Percentiles rank a stretch among this genome's conserved stretches.
Conservation (phyloP, 2,797 vertebrate genomes). For the Hozukius guyotensis region DNA sequence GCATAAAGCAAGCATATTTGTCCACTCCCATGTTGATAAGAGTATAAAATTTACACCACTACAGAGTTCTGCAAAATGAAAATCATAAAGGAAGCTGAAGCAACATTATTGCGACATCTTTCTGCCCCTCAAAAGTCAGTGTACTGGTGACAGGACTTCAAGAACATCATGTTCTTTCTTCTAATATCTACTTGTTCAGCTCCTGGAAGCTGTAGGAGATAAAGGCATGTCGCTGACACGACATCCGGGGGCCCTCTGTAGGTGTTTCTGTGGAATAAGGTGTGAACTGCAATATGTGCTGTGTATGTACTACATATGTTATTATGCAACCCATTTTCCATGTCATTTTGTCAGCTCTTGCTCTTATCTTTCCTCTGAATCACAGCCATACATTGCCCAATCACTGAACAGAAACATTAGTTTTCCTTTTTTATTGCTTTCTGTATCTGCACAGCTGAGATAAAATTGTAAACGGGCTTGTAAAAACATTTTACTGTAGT, state of each 20-base stretch:
- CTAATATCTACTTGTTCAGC: background rate
- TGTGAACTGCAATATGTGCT: background rate
- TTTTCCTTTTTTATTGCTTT: background rate
- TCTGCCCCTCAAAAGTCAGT: constrained; percentile 44
- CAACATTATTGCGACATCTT: constrained; percentile 9
- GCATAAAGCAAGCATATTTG: too few relatives aligned
- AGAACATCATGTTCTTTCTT: background rate
- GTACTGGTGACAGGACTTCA: constrained; percentile 1
- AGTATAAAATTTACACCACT: constrained; percentile 1
- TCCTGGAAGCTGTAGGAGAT: background rate
- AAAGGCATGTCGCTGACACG: too few relatives aligned
- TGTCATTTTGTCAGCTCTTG: background rate
- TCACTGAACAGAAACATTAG: background rate
- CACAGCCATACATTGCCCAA: too few relatives aligned
- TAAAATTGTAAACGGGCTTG: background rate
- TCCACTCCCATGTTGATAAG: too few relatives aligned
- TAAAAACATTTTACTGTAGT: background rate
- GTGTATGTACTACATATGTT: background rate
- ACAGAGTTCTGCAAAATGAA: constrained; percentile 47
- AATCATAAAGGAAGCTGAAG: constrained; percentile 28
- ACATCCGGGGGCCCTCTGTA: background rate
- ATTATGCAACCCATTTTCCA: background rate
- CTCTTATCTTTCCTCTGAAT: too few relatives aligned
- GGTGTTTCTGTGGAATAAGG: background rate
- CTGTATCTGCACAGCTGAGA: background rate